Base-by-base conservation (phyloP, 30 jellyfish, hydroid and myxozoan species). In the Aurelia sp. region DNA sequence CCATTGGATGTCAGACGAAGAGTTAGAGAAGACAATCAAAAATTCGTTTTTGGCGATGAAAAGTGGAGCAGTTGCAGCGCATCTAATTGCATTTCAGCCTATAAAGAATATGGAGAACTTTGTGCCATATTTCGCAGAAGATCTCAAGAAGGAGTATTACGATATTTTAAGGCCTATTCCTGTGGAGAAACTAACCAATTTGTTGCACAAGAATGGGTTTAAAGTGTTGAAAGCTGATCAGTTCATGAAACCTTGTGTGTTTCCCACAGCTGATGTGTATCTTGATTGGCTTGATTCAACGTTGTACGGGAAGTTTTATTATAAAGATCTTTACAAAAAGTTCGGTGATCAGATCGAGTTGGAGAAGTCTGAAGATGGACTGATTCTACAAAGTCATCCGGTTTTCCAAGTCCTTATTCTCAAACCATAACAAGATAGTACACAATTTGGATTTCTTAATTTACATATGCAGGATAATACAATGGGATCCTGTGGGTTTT, bases 1-100 rank as follows among this genome's bases (percentile, higher is more conserved):
- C 8, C 82, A 71, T 23, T 71, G 82, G 82, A 40, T 71, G 27
- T 35, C 44, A 37, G 67, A 71, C 30, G 82, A 71, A 7, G 82
- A 71, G 41, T 57, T 71, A 15, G 67, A 41, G 52, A 48, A 71
- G 33, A 71, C 82, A 0, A 8, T 71, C 40, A 30, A 12, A 40
- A 41, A 16, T 4, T 35, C 30, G 44, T 71, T 71, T 23, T 21
- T 19, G 44, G 82, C 82, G 11, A 16, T 71, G 82, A 71, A 71
- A 41, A 13, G 12, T 13, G 82, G 67, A 9, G 82, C 63, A 12
- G 23, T 71, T 71, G 66, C 82, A 11, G 82, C 67, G 3, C 82
- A 71, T 40, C 50, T 4, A 9, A 7, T 5, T 7, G 10, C 10
- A 4, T 37, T 4, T 37, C 50, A 37, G 10, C 50, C 7, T 4